phyloP scores from a whole-genome alignment of 64 coral and sea anemone species.

The Platygyra sinensis region DNA sequence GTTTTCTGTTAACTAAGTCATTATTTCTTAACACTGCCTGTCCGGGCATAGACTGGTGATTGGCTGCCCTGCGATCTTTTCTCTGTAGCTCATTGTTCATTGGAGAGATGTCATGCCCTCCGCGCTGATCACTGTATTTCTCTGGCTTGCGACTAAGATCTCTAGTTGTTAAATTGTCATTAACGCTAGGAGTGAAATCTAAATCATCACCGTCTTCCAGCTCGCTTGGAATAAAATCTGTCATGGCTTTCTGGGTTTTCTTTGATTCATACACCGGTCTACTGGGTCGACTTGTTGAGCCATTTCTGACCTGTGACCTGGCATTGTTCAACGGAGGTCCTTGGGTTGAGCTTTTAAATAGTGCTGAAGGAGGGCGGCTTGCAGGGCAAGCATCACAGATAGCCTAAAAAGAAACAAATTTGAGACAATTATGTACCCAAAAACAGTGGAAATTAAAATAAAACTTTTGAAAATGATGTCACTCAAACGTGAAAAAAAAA shows the following conservation, averaged over 20 bases:
- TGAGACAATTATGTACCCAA: not conserved
- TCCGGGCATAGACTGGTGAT: not conserved
- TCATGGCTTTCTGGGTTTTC: not conserved
- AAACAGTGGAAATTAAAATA: too few species aligned
- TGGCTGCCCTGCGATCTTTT: not conserved
- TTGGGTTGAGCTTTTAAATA: not conserved
- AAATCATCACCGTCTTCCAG: conserved; percentile 10
- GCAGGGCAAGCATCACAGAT: conserved; percentile 22
- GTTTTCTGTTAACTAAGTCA: conserved; percentile 4
- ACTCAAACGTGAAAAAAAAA: too few species aligned
- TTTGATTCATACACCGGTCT: conserved; percentile 49
- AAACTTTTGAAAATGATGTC: too few species aligned
- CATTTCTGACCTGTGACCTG: not conserved
- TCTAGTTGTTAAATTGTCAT: not conserved
- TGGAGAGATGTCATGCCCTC: not conserved
- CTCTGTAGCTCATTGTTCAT: not conserved
- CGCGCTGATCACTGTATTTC: not conserved
- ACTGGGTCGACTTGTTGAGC: conserved; percentile 46
- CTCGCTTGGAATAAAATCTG: conserved; percentile 4
- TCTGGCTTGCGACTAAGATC: conserved; percentile 7
- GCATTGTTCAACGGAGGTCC: conserved; percentile 29
- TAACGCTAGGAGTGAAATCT: not conserved
- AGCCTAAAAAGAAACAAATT: not conserved
- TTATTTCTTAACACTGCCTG: not conserved
- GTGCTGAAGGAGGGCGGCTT: conserved; percentile 13